Base-by-base conservation (phyloP, 2,888 invertebrate species). In the Sphecodes monilicornis region DNA sequence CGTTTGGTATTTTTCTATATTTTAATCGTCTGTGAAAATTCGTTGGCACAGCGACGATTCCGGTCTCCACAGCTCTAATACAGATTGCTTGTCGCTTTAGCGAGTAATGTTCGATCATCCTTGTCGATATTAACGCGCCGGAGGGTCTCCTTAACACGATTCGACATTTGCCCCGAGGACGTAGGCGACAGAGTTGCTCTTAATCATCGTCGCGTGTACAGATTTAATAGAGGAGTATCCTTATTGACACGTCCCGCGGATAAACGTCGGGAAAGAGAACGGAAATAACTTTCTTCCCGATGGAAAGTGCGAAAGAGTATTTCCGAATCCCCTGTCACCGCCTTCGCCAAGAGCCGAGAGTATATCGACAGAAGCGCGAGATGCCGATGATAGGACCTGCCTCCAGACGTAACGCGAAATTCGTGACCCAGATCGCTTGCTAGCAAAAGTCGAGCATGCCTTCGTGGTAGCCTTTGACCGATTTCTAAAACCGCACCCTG, bases 351-450 rank as follows among this genome's bases (percentile, higher is more conserved):
- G 84, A 88, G n/a, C n/a, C n/a, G n/a, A n/a, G 50, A 50, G 22
- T 50, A 22, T 50, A 89, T 90, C 85, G 84, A 86, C 81, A 73
- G 74, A 39, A 72, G 75, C 75, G 71, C 73, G 76, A 76, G 72
- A 75, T 84, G 68, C 46, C 60, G 82, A 83, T 78, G 84, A 76
- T 88, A 76, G 78, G 76, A 54, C 54, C 66, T 76, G 76, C 69
- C 75, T 79, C 54, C 80, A 78, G 68, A 68, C 60, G 82, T 69
- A 73, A 74, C 79, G 50, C 79, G 82, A 89, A 89, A 85, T 89
- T 89, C 85, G 84, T 89, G 90, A 90, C 90, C 89, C 74, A 78
- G 82, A 86, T 90, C 84, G 74, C 66, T 32, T 41, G 43, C 73
- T 72, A 77, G 75, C 70, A 76, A 84, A 86, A 82, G 82, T 86